Evolutionary conservation across 2,113 vertebrate species (phyloP).

Genomic region (Heterocephalus glaber): DNA sequence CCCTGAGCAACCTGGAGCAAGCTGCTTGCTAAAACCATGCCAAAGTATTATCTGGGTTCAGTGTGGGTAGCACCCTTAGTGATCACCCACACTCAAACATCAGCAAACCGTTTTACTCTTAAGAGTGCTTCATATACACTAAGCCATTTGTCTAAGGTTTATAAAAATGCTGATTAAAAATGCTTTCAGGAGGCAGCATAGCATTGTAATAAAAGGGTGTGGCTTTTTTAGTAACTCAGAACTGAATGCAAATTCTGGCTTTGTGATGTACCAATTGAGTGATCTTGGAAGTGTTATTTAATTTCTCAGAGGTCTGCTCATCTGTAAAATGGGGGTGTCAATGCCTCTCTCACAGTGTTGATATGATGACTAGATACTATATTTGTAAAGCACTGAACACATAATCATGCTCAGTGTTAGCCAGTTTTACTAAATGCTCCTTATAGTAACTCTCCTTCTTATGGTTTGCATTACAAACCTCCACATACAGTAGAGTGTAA

Average conservation of each 20-base stretch:
- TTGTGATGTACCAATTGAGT: background rate
- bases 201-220: background rate
- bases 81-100: background rate
- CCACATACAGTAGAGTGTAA: background rate
- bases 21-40: background rate
- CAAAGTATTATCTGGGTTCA: background rate
- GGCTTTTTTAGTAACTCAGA: background rate
- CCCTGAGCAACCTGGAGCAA: background rate
- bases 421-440: background rate
- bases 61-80: background rate
- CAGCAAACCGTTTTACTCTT: background rate
- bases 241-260: background rate
- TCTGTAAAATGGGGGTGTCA: background rate
- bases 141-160: background rate
- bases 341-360: background rate
- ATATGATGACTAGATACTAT: background rate
- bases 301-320: constrained; percentile 28
- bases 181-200: constrained; percentile 64
- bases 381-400: background rate
- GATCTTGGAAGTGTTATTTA: background rate
- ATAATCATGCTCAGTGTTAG: background rate
- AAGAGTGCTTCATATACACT: background rate
- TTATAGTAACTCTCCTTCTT: background rate
- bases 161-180: constrained; percentile 50
- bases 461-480: background rate